Evolutionary conservation across 1,140 invertebrate species (phyloP), one percentile per base, ranked within the genome.

Genomic region (Drosophila novamexicana): DNA sequence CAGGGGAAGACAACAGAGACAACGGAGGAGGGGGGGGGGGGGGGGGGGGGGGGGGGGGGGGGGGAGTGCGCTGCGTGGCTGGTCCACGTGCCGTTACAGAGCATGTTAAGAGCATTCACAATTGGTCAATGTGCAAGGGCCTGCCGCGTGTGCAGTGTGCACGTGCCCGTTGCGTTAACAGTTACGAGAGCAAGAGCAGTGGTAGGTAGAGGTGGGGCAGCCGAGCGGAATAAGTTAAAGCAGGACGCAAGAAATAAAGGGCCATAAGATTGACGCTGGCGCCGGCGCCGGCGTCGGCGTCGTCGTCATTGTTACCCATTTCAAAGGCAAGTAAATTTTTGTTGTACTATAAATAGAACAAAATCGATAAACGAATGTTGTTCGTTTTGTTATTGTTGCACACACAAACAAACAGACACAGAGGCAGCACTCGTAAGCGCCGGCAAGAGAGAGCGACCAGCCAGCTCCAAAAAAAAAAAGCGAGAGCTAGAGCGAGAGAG

Each of bases 291-390:
- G 14, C 62, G 75, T 9, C 22, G 8, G 7, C 69, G 59, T 47
- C 52, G 64, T 12, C 74, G 42, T 47, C 39, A 49, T 63, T 49
- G 71, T 81, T 73, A 84, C 77, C 77, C 62, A 72, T 74, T 79
- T 73, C 66, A 90, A 90, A 82, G 78, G 76, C 81, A 90, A 85
- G 86, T 79, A 85, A 77, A 80, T 75, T 88, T 84, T 84, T 68
- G 59, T 65, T 75, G 57, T 67, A 75, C 90, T 91, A 91, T 89
- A 91, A 91, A 91, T 91, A 91, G 90, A 71, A 77, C 67, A 91
- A 91, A 91, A 91, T 91, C 90, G 81, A 91, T 91, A 91, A 91
- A 89, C 79, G 83, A 90, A 85, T 88, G 85, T 85, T 75, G 57
- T 62, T 71, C 62, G 66, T 75, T 34, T 58, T 74, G 34, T 58